Base-by-base conservation (phyloP, 2,113 vertebrate species). In the Nothoprocta perdicaria region DNA sequence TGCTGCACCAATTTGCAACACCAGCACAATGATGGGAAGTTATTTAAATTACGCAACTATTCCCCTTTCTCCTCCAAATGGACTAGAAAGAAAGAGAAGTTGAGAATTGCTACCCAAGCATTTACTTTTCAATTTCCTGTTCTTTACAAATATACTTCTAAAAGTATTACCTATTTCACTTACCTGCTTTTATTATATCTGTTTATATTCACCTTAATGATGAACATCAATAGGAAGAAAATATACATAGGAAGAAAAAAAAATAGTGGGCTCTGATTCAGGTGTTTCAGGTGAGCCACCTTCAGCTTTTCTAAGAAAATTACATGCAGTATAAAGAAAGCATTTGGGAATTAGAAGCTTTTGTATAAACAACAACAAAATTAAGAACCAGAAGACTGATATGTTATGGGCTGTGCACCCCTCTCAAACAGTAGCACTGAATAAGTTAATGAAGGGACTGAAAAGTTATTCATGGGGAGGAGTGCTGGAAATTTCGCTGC, bases 381-480 rank as follows among this genome's bases (percentile, higher is more conserved):
- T 33, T 24, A 22, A 88, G 5, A 3, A 88, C 9, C 57, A 53
- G 17, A 53, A 15, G 7, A 1, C 4, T 72, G 27, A 33, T 57
- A 76, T 0, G 1, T 10, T 38, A 58, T 53, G 8, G 80, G 40
- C 55, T 71, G 38, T 45, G 12, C 46, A 45, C 10, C 83, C 38
- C 23, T 33, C 57, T 57, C 84, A 84, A 93, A 90, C 9, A 84
- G 41, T 0, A 81, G 41, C n/a, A 53, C 45, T 35, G 65, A 55
- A 35, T 35, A 73, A 91, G 86, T 31, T 38, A 73, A 73, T 18
- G 29, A 19, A 82, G 77, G 5, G 46, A 93, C 14, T 19, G 27
- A 68, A 12, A 33, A 89, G 84, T 80, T 81, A 88, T 88, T 86
- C 81, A 62, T 26, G 26, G 10, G 61, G 45, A 94, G 35, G 31